phyloP scores from a whole-genome alignment of 2,888 invertebrate genomes.

The Pseudoips prasinana region DNA sequence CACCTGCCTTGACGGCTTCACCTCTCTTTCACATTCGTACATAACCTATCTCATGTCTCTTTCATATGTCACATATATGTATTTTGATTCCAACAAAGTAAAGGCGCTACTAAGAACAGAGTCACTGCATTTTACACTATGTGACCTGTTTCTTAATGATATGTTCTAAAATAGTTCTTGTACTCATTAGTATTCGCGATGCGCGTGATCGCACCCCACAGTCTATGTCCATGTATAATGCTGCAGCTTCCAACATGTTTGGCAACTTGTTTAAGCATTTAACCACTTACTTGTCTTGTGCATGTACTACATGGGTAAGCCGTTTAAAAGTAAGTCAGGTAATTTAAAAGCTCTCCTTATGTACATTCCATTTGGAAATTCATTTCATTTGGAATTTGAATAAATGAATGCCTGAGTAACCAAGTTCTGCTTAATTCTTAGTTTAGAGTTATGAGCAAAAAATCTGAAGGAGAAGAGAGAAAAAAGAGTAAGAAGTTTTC shows the following conservation, averaged over 20 bases:
- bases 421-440: no score
- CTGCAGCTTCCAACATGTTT: constrained; percentile 51
- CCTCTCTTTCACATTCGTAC: constrained; percentile 50
- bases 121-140: constrained; percentile 64
- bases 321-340: constrained; percentile 41
- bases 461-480: no score
- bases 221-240: constrained; percentile 60
- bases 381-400: no score
- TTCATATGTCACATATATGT: constrained; percentile 45
- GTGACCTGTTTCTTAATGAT: constrained; percentile 74
- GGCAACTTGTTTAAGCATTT: constrained; percentile 54
- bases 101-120: constrained; percentile 49
- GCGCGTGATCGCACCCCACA: constrained; percentile 47
- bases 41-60: constrained; percentile 45
- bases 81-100: constrained; percentile 67
- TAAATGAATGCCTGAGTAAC: no score
- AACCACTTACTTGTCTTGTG: constrained; percentile 31
- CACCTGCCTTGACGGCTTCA: constrained; percentile 67
- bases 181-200: constrained; percentile 67
- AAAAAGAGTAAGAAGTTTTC: no score
- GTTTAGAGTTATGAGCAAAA: no score
- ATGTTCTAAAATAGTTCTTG: constrained; percentile 66
- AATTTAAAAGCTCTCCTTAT: no score
- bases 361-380: no score
- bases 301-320: constrained; percentile 41